phyloP scores from a whole-genome alignment of 1,140 invertebrate species.

The honey bee (Apis mellifera) region DNA sequence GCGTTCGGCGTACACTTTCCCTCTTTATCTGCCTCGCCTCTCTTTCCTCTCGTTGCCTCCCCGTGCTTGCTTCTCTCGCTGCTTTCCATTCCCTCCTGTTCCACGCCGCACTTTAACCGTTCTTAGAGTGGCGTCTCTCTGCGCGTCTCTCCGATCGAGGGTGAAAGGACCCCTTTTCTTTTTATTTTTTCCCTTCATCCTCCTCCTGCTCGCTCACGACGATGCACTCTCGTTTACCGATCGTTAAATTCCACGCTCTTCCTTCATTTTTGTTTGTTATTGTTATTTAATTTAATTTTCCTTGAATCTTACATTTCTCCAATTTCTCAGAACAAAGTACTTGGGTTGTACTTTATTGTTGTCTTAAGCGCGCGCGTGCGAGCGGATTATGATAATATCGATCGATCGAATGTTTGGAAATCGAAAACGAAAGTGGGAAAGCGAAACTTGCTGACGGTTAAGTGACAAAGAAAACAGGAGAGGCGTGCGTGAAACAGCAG shows the following conservation, averaged over 20 bases:
- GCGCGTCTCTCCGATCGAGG: conserved; percentile 31
- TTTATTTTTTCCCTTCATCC: conserved; percentile 1
- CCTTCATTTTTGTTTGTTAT: too few relatives aligned
- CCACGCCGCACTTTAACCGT: not conserved
- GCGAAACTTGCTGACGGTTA: not conserved
- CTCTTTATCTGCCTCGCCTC: conserved; percentile 18
- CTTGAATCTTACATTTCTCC: too few relatives aligned
- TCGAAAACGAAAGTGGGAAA: conserved; percentile 37
- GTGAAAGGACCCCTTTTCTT: conserved; percentile 35
- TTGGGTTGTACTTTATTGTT: too few relatives aligned
- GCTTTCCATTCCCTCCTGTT: conserved; percentile 9
- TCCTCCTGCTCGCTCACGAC: not conserved
- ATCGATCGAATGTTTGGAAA: not conserved
- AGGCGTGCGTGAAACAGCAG: conserved; percentile 50
- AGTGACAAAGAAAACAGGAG: conserved; percentile 46
- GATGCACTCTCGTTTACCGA: not conserved
- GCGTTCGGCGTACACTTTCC: conserved; percentile 62
- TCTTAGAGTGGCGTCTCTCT: conserved; percentile 26
- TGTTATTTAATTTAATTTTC: too few relatives aligned
- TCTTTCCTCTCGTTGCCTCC: conserved; percentile 6
- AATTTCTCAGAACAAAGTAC: too few relatives aligned
- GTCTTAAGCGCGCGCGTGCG: too few relatives aligned
- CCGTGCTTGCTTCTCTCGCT: conserved; percentile 11
- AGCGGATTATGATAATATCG: not conserved
- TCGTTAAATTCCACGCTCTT: not conserved